phyloP scores from a whole-genome alignment of 1,140 invertebrate genomes.

The Ooceraea biroi region DNA sequence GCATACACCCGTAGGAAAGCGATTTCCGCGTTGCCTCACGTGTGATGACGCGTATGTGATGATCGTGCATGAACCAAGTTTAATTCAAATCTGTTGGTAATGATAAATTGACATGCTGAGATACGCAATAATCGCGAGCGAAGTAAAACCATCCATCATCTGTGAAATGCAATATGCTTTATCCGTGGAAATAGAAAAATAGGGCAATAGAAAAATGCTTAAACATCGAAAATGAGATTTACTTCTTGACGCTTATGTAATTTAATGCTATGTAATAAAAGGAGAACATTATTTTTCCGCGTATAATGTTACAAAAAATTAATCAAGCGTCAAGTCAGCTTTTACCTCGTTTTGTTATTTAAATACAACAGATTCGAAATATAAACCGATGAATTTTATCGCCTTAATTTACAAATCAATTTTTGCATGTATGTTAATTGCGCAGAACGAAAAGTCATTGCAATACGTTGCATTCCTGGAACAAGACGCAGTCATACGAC shows the following conservation, averaged over 20 bases:
- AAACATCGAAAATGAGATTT: no score
- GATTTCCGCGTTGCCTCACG: conserved; percentile 9
- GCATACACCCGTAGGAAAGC: not conserved
- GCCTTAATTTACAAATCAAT: not conserved
- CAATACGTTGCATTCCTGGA: not conserved
- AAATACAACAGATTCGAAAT: not conserved
- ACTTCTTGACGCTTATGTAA: no score
- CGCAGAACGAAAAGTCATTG: not conserved
- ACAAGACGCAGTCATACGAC: conserved; percentile 35
- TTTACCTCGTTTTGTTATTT: not conserved
- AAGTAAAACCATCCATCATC: no score
- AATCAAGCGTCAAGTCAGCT: no score
- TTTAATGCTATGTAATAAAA: not conserved
- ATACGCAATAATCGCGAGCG: no score
- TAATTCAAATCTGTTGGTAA: not conserved
- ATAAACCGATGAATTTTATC: not conserved
- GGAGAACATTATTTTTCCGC: not conserved
- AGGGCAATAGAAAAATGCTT: no score
- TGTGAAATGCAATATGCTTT: no score
- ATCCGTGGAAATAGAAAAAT: no score
- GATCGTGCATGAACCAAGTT: not conserved
- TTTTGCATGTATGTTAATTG: conserved; percentile 9
- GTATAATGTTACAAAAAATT: no score
- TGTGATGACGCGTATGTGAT: not conserved
- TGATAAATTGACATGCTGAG: not conserved